Evolutionary conservation across 2,113 vertebrate genomes (phyloP).

Genomic region (Saguinus midas): DNA sequence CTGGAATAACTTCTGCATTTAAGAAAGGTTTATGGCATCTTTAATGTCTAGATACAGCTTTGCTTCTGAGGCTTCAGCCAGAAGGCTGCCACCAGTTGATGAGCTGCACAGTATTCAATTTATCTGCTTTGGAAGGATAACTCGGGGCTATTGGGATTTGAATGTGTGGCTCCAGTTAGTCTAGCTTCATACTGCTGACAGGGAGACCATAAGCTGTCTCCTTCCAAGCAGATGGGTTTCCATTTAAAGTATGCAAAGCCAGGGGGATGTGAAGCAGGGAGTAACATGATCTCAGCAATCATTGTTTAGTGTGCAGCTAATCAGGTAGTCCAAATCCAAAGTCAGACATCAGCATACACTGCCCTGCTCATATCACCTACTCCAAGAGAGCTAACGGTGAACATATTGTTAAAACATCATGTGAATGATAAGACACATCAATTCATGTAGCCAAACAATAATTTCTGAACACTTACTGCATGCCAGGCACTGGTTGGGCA

Average conservation of each 20-base stretch:
- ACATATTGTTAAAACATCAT: not conserved
- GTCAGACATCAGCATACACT: not conserved
- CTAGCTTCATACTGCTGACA: conserved; percentile 24
- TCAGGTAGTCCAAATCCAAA: not conserved
- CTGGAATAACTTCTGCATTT: not conserved
- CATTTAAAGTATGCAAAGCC: conserved; percentile 46
- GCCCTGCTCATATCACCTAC: not conserved
- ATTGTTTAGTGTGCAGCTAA: not conserved
- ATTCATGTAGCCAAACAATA: not conserved
- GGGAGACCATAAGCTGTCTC: conserved; percentile 40
- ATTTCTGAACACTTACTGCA: not conserved
- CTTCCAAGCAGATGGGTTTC: conserved; percentile 59
- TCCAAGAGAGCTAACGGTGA: not conserved
- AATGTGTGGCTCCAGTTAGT: conserved; percentile 64
- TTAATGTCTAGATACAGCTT: conserved; percentile 33
- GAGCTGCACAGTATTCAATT: not conserved
- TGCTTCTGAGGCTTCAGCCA: conserved; percentile 65
- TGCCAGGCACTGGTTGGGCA: not conserved
- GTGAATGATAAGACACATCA: not conserved
- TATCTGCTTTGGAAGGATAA: conserved; percentile 59
- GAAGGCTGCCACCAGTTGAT: conserved; percentile 35
- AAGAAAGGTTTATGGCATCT: conserved; percentile 50
- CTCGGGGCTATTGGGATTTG: conserved; percentile 46
- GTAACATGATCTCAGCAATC: not conserved
- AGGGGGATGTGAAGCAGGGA: not conserved